phyloP scores from a whole-genome alignment of 2,888 invertebrate species.

The Drosophila cognata region DNA sequence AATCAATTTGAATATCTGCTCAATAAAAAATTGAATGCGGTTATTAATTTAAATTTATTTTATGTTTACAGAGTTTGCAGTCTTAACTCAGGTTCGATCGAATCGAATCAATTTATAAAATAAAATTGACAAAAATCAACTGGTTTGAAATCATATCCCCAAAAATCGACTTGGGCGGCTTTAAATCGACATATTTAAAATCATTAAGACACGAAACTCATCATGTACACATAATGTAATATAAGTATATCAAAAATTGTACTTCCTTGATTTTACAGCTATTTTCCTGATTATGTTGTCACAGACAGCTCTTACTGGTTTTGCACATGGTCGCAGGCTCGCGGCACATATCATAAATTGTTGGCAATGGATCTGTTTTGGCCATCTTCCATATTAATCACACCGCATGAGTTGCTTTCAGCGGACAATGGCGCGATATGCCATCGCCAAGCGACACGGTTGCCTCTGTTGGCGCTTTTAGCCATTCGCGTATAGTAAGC shows the following conservation, averaged over 20 bases:
- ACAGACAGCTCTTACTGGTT: slow-evolving; percentile 13
- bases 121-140: background rate
- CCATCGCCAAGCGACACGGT: slow-evolving; percentile 32
- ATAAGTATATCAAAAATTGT: background rate
- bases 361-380: slow-evolving; percentile 57
- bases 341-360: slow-evolving; percentile 41
- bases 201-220: background rate
- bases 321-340: slow-evolving; percentile 6
- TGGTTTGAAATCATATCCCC: too few relatives aligned
- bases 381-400: slow-evolving; percentile 79
- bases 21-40: background rate
- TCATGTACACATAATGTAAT: background rate
- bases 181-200: background rate
- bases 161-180: too few relatives aligned
- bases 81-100: background rate
- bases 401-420: slow-evolving; percentile 77
- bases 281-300: slow-evolving; percentile 71
- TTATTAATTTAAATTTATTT: slow-evolving; percentile 13
- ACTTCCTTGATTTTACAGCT: slow-evolving; percentile 6
- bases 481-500: slow-evolving; percentile 13
- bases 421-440: slow-evolving; percentile 75
- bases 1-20: background rate
- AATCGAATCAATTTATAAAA: background rate
- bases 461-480: slow-evolving; percentile 18
- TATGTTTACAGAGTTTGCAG: background rate